Evolutionary conservation across 2,888 invertebrate genomes (phyloP), one percentile per base, ranked within the genome.

Genomic region (Andrena minutula): DNA sequence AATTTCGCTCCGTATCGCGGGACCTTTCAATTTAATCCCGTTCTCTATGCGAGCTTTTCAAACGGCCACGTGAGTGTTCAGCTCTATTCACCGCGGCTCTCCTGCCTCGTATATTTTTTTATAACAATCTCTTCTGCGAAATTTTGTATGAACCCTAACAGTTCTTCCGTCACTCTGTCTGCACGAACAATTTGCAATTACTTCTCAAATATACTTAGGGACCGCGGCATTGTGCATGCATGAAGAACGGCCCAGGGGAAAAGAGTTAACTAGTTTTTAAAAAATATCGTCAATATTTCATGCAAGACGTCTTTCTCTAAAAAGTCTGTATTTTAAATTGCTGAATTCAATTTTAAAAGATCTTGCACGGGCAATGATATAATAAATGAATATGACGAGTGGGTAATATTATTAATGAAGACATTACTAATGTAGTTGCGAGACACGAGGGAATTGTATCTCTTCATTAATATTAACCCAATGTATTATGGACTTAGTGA

Each of bases 21-120:
- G 56, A 66, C 51, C 61, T 75, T 75, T 75, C 75, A 80, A 75
- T 80, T 82, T 80, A 80, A 75, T 75, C 80, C 60, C 80, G 32
- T 75, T 71, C 41, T 75, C 82, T 30, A 71, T 71, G 65, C 75
- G 75, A 41, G 35, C 75, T 76, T 70, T 68, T 71, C 82, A 81
- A 75, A 81, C 82, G 53, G 63, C 47, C 75, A 20, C 75, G 32
- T 41, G 28, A 80, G 28, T 75, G 35, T 26, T 16, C 51, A 49
- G 35, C 68, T 30, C 69, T 58, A 70, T 79, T 79, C 75, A 70
- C 58, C 32, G 30, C 41, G 23, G 23, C 49, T 20, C 60, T 66
- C 63, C 56, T 12, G 47, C 20, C 60, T 56, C 63, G 32, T 7
- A 28, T 23, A 64, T 69, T 58, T 12, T 49, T 74, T 68, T 56